Base-by-base conservation (phyloP, 2,797 vertebrate species). In the Pantherophis vulpinus region DNA sequence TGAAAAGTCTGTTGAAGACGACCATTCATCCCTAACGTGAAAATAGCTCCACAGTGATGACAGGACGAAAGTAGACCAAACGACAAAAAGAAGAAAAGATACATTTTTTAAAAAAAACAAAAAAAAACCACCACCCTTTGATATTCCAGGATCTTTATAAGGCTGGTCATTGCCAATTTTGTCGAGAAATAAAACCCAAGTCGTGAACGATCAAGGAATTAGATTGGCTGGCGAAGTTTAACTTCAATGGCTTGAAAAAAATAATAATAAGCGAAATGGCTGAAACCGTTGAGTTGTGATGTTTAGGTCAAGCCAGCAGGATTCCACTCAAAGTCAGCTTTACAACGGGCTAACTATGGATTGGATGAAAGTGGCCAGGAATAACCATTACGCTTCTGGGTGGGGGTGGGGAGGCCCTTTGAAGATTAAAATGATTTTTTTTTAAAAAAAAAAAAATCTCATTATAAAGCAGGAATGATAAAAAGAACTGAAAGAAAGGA, bases 31-130 rank as follows among this genome's bases (percentile, higher is more conserved):
- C 95, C 93, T 90, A 89, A 66, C 89, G 93, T 93, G 92, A 95
- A 95, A 88, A 91, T 93, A 93, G 94, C 95, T 96, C 95, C 95
- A 93, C 91, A 94, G 92, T 88, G 96, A 95, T 20, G 93, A 92
- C 93, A 95, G 90, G 94, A 94, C 93, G 92, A 92, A 83, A 94
- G 89, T 58, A 55, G 92, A 95, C 86, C 95, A 96, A 94, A 96
- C 96, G 95, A 94, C 95, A 96, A 96, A 96, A 96, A 96, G 90
- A 42, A 90, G 93, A 58, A 93, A 93, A 93, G 86, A 93, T 93
- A 93, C 1, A 0, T 95, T 70, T 6, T 37, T n/a, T n/a, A n/a
- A n/a, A n/a, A n/a, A 32, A 32, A 14, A 6, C 14, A 16, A 70
- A 95, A 95, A 96, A 2, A 96, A 93, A 66, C 2, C 4, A 11